Conservation (phyloP, 2,113 vertebrate genomes). For the Siniperca chuatsi region DNA sequence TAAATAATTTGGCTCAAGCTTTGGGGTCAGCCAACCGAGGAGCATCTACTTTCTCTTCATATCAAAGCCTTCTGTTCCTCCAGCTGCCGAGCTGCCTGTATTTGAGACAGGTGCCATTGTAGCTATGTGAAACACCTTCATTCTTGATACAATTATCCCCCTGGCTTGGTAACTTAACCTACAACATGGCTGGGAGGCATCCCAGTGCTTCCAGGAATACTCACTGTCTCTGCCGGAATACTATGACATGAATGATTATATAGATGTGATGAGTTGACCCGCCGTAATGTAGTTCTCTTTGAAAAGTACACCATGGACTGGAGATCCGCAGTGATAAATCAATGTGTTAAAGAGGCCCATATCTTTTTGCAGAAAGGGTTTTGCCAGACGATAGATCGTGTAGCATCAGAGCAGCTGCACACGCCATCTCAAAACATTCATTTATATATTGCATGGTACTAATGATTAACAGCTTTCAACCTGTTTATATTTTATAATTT, state of each 20-base stretch:
- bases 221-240: constrained; percentile 49
- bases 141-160: constrained; percentile 71
- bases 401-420: constrained; percentile 3
- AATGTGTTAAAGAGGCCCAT: constrained; percentile 58
- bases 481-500: not conserved
- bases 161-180: constrained; percentile 72
- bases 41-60: constrained; percentile 74
- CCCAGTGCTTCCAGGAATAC: constrained; percentile 74
- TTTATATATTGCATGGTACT: not conserved
- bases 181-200: constrained; percentile 50
- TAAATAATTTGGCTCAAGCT: constrained; percentile 86
- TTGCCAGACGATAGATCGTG: constrained; percentile 33
- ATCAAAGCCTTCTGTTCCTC: constrained; percentile 80
- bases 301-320: constrained; percentile 71
- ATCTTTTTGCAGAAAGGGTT: constrained; percentile 41
- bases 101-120: constrained; percentile 78
- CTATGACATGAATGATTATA: constrained; percentile 76
- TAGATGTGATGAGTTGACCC: constrained; percentile 74
- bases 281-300: constrained; percentile 64
- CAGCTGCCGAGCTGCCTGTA: constrained; percentile 74
- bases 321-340: constrained; percentile 70
- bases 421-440: not conserved
- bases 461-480: not conserved
- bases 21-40: constrained; percentile 77
- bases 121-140: constrained; percentile 61